These are phyloP conservation scores for Callithrix jacchus DNA, from an alignment of 2,113 vertebrate genomes.

Conservation along the genomic window DNA sequence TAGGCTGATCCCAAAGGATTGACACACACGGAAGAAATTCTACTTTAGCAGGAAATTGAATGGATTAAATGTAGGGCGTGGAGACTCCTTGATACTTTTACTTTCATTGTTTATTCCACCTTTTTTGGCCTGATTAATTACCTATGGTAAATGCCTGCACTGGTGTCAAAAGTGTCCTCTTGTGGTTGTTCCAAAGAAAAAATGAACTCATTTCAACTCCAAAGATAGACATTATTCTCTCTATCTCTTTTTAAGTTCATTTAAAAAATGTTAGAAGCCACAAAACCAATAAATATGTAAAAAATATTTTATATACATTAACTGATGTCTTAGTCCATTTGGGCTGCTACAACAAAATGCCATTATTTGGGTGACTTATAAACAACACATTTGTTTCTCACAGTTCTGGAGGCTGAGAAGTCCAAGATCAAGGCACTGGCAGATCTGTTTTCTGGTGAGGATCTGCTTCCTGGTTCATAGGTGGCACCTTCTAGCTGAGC, in stretches of 20 bases:
- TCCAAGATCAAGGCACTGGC: neutral
- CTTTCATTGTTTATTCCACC: neutral
- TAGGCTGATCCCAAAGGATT: neutral
- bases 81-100: neutral
- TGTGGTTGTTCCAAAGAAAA: neutral
- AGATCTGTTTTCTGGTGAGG: neutral
- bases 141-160: neutral
- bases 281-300: neutral
- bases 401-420: neutral
- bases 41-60: conserved; percentile 4
- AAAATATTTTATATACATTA: neutral
- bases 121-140: neutral
- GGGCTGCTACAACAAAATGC: neutral
- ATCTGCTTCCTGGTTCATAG: neutral
- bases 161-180: neutral
- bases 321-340: neutral
- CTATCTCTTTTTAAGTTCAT: neutral
- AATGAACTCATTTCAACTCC: neutral
- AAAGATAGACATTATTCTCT: neutral
- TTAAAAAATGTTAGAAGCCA: neutral
- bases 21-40: neutral
- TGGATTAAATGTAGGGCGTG: neutral
- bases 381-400: neutral
- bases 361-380: neutral
- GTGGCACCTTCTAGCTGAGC: neutral